These are phyloP conservation scores for Latrodectus elegans DNA, from an alignment of 2,888 invertebrate genomes.

Conservation along the genomic window DNA sequence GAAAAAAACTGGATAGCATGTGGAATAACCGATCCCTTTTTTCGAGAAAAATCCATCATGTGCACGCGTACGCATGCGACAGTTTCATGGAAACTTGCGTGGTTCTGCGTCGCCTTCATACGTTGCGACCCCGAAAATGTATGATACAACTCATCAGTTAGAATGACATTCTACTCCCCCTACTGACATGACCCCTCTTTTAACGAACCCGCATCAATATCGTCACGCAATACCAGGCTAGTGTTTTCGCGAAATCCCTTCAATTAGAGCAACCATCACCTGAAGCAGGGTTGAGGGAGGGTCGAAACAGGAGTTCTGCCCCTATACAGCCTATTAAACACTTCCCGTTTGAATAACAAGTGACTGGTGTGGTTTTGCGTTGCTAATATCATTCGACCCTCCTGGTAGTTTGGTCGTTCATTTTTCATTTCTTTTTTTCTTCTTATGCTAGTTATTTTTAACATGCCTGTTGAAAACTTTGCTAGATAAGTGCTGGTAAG, in stretches of 20 bases:
- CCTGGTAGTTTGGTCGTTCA: too few relatives aligned
- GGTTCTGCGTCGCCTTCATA: too few relatives aligned
- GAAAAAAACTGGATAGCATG: too few relatives aligned
- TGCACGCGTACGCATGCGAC: too few relatives aligned
- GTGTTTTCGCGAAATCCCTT: not conserved
- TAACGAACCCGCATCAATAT: slow-evolving; percentile 34
- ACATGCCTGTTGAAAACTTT: too few relatives aligned
- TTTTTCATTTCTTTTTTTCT: too few relatives aligned
- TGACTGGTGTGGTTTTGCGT: slow-evolving; percentile 14
- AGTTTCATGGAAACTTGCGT: too few relatives aligned
- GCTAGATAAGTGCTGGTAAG: too few relatives aligned
- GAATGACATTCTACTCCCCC: slow-evolving; percentile 1
- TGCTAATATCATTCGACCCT: slow-evolving; percentile 8
- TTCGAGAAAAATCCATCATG: too few relatives aligned
- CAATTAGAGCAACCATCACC: slow-evolving; percentile 24
- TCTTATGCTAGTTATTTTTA: too few relatives aligned
- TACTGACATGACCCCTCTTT: slow-evolving; percentile 26
- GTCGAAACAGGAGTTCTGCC: not conserved
- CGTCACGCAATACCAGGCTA: slow-evolving; percentile 20
- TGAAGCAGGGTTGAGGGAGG: not conserved
- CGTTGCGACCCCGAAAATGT: not conserved
- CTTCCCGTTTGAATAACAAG: slow-evolving; percentile 32
- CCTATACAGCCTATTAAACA: slow-evolving; percentile 19
- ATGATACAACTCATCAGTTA: slow-evolving; percentile 5
- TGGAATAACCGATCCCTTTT: too few relatives aligned